phyloP scores from a whole-genome alignment of 1,140 invertebrate species.

The Drosophila melanica region DNA sequence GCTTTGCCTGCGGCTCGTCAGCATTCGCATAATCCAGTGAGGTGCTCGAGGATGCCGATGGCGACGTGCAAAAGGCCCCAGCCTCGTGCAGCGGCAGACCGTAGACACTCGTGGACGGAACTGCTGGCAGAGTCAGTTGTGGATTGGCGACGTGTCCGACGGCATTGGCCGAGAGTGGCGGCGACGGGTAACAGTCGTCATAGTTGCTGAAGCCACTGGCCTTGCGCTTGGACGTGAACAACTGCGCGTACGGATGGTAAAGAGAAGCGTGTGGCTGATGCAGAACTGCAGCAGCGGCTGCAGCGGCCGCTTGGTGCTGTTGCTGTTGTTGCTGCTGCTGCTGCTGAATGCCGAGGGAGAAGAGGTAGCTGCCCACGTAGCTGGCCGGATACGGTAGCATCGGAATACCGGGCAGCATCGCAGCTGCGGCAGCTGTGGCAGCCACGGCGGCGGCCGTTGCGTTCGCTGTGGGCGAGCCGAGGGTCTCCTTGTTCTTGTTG shows the following conservation, averaged over 20 bases:
- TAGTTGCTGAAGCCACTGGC: slow-evolving; percentile 54
- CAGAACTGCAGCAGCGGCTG: slow-evolving; percentile 77
- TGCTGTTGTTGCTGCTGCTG: slow-evolving; percentile 75
- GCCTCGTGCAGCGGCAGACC: slow-evolving; percentile 59
- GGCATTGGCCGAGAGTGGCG: slow-evolving; percentile 74
- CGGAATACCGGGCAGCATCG: slow-evolving; percentile 84
- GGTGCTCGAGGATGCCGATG: slow-evolving; percentile 70
- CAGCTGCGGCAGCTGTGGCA: slow-evolving; percentile 79
- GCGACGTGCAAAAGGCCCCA: slow-evolving; percentile 73
- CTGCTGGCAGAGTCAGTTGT: slow-evolving; percentile 50
- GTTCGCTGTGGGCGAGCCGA: slow-evolving; percentile 56
- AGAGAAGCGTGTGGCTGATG: slow-evolving; percentile 58
- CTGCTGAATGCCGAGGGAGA: slow-evolving; percentile 86
- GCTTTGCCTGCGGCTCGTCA: slow-evolving; percentile 67
- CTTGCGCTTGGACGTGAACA: slow-evolving; percentile 70
- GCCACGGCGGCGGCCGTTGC: slow-evolving; percentile 71
- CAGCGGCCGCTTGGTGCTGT: slow-evolving; percentile 53
- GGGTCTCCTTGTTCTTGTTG: slow-evolving; percentile 85
- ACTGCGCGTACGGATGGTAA: slow-evolving; percentile 74
- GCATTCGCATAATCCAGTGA: slow-evolving; percentile 60
- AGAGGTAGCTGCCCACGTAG: slow-evolving; percentile 87
- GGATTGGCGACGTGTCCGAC: slow-evolving; percentile 13
- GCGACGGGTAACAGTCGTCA: slow-evolving; percentile 82
- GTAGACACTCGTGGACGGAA: slow-evolving; percentile 34
- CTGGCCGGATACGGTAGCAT: slow-evolving; percentile 86